Evolutionary conservation across 2,797 vertebrate genomes (phyloP).

Genomic region (Pipistrellus pygmaeus): DNA sequence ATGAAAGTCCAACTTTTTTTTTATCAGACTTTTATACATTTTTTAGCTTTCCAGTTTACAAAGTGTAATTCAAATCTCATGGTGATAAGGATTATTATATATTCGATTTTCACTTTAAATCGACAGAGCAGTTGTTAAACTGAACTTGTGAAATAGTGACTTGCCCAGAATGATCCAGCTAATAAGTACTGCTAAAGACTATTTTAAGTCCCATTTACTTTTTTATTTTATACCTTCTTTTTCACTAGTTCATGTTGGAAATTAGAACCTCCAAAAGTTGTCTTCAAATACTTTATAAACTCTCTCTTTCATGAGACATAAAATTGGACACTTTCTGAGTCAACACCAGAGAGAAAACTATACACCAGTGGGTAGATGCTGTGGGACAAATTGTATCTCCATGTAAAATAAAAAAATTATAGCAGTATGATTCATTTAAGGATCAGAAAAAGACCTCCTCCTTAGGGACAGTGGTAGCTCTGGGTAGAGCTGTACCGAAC

Average conservation of each 20-base stretch:
- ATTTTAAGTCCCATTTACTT: background rate
- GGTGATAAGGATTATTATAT: background rate
- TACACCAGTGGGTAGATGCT: background rate
- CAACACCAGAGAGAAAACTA: background rate
- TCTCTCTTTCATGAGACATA: background rate
- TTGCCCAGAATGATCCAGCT: background rate
- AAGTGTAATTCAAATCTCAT: constrained; percentile 22
- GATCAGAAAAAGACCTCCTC: background rate
- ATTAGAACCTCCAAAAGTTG: background rate
- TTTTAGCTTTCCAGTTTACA: background rate
- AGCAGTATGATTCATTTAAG: background rate
- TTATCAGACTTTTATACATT: background rate
- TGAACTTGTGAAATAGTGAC: background rate
- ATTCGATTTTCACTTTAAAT: background rate
- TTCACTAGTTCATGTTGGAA: background rate
- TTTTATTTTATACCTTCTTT: background rate
- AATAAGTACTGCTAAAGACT: background rate
- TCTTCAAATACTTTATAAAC: constrained; percentile 43
- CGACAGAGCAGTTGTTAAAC: background rate
- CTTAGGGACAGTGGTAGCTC: background rate
- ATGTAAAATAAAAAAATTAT: background rate
- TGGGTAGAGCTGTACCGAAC: background rate
- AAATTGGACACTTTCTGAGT: background rate
- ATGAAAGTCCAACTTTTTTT: background rate
- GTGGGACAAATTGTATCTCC: background rate